phyloP scores from a whole-genome alignment of 2,797 vertebrate genomes.

The Xerus rutilus region DNA sequence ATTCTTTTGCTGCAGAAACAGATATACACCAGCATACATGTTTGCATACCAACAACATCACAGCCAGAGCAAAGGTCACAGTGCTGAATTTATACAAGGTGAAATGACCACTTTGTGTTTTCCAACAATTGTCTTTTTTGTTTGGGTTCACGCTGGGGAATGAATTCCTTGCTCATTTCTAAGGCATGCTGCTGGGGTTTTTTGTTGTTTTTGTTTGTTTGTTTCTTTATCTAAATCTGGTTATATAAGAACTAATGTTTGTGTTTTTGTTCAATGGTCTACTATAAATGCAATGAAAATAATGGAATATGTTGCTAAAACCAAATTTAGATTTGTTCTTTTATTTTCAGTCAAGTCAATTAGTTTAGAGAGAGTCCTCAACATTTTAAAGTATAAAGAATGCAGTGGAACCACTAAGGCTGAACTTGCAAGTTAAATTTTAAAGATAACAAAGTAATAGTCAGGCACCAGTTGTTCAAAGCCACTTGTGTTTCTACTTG shows the following conservation, averaged over 20 bases:
- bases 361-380: neutral
- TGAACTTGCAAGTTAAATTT: slow-evolving; percentile 69
- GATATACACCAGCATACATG: neutral
- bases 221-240: slow-evolving; percentile 86
- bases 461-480: slow-evolving; percentile 65
- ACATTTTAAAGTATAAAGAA: slow-evolving; percentile 48
- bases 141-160: neutral
- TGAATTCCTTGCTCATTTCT: neutral
- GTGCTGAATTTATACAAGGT: neutral
- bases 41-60: neutral
- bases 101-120: neutral
- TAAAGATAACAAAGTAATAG: slow-evolving; percentile 70
- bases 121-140: fast-evolving
- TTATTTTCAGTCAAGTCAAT: neutral
- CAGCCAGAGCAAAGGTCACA: neutral
- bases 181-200: neutral
- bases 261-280: neutral
- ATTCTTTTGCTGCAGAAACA: neutral
- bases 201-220: neutral
- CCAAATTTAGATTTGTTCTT: neutral
- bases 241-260: slow-evolving; percentile 53
- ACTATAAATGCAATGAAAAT: neutral
- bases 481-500: neutral
- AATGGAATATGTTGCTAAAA: slow-evolving; percentile 53
- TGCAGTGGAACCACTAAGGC: slow-evolving; percentile 21